Evolutionary conservation across 2,113 vertebrate species (phyloP), one percentile per base, ranked within the genome.

Genomic region (Paradoxurus hermaphroditus): DNA sequence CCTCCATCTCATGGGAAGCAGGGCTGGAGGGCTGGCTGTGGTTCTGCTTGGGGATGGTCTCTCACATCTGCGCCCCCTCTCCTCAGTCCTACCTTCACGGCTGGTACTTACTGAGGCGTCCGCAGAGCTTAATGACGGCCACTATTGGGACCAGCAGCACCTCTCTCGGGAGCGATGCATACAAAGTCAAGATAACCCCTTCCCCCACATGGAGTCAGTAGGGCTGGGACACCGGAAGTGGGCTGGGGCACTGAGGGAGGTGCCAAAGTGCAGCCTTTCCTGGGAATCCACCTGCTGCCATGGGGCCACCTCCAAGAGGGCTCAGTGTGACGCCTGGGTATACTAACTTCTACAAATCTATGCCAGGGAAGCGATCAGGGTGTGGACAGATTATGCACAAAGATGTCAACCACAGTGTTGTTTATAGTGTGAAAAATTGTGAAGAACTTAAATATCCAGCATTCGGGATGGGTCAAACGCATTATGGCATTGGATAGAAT

Each of bases 81-180:
- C 7, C 0, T 21, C 83, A 82, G 10, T 18, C 41, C 86, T 21
- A 36, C 23, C 21, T 31, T 27, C 7, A 39, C 0, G 19, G 25
- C 31, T 1, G 0, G 10, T 2, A 1, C 7, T 2, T 6, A 27
- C 0, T 14, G 39, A 0, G 0, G 78, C 0, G 0, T 73, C 77
- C 41, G 13, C 9, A 34, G 86, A 70, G 56, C 49, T 31, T 46
- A 23, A 0, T 4, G 79, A 59, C 0, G 0, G 14, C 13, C 70
- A 1, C 75, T 9, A 19, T 59, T 23, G 34, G 86, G 19, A 27
- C 44, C 1, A 5, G 49, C 44, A 63, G 78, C 1, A 7, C 10
- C 73, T 72, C 5, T 36, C n/a, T 46, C 49, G 5, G 75, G 36
- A 89, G 12, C 0, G 2, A 53, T 4, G 18, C 11, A 41, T 4